Conservation (phyloP, 2,888 invertebrate species). For the Copidosoma aretas region DNA sequence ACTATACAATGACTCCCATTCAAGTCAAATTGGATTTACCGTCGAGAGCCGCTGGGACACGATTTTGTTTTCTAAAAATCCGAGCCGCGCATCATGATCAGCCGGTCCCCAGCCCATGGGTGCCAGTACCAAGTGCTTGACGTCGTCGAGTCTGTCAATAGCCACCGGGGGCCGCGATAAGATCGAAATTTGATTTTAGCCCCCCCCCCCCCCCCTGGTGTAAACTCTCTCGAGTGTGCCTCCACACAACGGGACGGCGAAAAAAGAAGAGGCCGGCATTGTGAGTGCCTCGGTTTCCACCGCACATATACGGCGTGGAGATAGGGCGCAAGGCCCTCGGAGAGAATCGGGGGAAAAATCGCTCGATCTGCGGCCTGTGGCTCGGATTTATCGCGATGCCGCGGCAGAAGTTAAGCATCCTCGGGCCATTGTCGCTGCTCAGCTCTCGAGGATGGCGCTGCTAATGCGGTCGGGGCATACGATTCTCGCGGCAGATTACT, state of each 20-base stretch:
- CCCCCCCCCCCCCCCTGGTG: background rate
- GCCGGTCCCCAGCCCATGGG: background rate
- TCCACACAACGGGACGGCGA: conserved; percentile 8
- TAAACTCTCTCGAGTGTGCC: too few relatives aligned
- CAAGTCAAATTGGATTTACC: background rate
- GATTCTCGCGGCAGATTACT: background rate
- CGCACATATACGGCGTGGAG: too few relatives aligned
- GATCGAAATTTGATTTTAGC: background rate
- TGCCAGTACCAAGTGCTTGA: background rate
- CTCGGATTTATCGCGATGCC: background rate
- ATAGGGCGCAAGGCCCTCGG: background rate
- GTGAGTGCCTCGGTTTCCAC: conserved; percentile 13
- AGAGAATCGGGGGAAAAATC: conserved; percentile 11
- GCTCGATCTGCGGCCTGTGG: conserved; percentile 19
- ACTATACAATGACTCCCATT: background rate
- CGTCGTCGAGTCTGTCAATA: background rate
- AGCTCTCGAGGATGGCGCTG: background rate
- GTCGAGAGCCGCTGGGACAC: background rate
- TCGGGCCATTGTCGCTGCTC: background rate
- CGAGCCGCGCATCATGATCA: background rate
- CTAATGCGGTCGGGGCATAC: background rate
- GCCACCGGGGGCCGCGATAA: too few relatives aligned
- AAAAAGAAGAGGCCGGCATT: conserved; percentile 1
- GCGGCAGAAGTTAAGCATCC: conserved; percentile 27
- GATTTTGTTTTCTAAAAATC: background rate